Evolutionary conservation across 2,888 invertebrate species (phyloP).

Genomic region (Cylloceria caligata): DNA sequence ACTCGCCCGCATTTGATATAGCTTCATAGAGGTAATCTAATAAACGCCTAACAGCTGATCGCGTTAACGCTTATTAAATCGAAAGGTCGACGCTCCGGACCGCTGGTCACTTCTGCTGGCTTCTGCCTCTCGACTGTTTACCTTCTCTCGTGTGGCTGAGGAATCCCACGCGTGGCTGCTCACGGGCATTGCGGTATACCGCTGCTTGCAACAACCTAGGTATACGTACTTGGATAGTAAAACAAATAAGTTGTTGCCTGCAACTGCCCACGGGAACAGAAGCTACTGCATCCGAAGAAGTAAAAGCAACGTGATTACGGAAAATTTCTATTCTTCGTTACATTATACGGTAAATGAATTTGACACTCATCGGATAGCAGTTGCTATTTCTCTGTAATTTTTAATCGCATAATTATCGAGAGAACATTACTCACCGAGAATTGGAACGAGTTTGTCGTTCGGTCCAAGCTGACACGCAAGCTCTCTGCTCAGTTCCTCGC

Average conservation of each 20-base stretch:
- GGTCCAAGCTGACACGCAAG: constrained; percentile 88
- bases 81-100: constrained; percentile 78
- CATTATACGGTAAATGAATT: too few relatives aligned
- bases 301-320: not conserved
- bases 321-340: not conserved
- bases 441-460: constrained; percentile 88
- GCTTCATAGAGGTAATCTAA: constrained; percentile 60
- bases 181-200: constrained; percentile 24
- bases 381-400: too few relatives aligned
- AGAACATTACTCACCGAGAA: constrained; percentile 84
- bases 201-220: constrained; percentile 28
- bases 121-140: constrained; percentile 49
- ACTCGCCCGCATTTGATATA: constrained; percentile 40
- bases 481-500: constrained; percentile 89
- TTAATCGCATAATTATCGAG: not conserved
- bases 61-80: constrained; percentile 81
- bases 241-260: constrained; percentile 5
- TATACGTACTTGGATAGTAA: constrained; percentile 16
- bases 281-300: not conserved
- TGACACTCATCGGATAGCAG: too few relatives aligned
- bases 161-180: constrained; percentile 56
- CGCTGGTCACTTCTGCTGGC: constrained; percentile 45
- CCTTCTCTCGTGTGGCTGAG: constrained; percentile 23
- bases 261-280: not conserved
- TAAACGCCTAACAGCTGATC: constrained; percentile 73